Evolutionary conservation across 2,797 vertebrate genomes (phyloP).

Genomic region (Malurus leucopterus): DNA sequence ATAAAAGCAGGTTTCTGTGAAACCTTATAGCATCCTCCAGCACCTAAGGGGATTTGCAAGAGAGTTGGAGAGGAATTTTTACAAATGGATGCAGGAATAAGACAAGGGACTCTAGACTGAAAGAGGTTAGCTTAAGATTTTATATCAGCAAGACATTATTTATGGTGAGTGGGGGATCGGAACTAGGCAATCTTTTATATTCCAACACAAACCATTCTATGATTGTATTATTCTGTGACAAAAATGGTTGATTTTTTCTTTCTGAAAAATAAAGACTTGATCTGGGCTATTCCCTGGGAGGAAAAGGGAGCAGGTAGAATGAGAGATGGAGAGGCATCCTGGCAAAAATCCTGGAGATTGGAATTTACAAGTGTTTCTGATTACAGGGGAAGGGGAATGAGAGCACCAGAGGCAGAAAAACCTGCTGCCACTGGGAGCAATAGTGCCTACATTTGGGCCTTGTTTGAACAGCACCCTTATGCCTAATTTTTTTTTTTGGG

Average conservation of each 20-base stretch:
- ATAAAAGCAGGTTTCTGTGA: background rate
- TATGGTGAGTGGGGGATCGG: background rate
- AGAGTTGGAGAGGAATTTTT: background rate
- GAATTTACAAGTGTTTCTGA: background rate
- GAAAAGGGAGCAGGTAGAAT: background rate
- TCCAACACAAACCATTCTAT: background rate
- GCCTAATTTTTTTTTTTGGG: background rate
- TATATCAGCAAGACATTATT: background rate
- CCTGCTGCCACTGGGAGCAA: background rate
- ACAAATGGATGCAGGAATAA: background rate
- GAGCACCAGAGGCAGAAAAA: background rate
- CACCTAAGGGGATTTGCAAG: background rate
- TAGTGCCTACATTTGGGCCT: background rate
- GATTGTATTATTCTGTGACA: background rate
- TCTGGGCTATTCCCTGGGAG: background rate
- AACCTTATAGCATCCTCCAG: fast-evolving
- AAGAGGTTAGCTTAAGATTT: background rate
- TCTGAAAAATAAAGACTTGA: background rate
- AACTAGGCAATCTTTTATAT: background rate
- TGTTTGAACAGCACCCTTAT: background rate
- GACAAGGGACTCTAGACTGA: background rate
- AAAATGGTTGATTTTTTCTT: background rate
- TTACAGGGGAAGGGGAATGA: background rate
- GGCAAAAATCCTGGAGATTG: background rate
- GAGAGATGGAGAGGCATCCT: background rate